A percentile compares a stretch with the other conserved stretches of the same genome.
Conservation (phyloP, 2,113 vertebrate species). For the Ctenomys sociabilis region DNA sequence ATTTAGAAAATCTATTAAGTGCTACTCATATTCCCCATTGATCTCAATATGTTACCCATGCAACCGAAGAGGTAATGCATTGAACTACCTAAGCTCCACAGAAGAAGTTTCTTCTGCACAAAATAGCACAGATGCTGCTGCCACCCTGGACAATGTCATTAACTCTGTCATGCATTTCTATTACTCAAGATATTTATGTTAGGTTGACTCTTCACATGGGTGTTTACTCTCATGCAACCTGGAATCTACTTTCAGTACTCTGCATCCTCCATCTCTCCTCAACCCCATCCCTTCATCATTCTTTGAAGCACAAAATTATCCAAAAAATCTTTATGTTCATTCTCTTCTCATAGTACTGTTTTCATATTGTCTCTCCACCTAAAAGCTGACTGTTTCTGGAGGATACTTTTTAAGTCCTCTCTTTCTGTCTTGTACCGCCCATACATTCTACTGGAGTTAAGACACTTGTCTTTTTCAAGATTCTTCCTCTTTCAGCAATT, state of each 20-base stretch:
- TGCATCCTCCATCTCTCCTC: neutral
- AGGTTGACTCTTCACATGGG: neutral
- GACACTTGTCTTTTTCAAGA: neutral
- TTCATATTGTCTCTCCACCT: neutral
- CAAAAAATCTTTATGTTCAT: neutral
- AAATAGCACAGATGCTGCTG: neutral
- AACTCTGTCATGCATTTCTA: neutral
- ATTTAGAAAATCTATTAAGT: neutral
- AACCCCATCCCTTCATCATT: neutral
- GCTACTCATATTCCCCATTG: neutral
- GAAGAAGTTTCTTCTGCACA: too few species aligned
- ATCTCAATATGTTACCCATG: neutral
- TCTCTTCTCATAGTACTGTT: neutral
- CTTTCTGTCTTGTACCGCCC: neutral
- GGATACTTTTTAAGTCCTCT: neutral
- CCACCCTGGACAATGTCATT: neutral
- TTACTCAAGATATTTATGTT: neutral
- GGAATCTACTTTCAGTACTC: too few species aligned
- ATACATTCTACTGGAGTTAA: neutral
- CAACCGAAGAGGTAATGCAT: rapidly evolving
- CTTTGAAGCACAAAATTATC: neutral
- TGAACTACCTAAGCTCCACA: rapidly evolving
- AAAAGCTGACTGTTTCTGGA: neutral
- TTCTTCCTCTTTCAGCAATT: neutral
- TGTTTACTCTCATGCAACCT: neutral